Evolutionary conservation across 2,797 vertebrate species (phyloP), one percentile per base, ranked within the genome.

Genomic region (Pagetopsis macropterus): DNA sequence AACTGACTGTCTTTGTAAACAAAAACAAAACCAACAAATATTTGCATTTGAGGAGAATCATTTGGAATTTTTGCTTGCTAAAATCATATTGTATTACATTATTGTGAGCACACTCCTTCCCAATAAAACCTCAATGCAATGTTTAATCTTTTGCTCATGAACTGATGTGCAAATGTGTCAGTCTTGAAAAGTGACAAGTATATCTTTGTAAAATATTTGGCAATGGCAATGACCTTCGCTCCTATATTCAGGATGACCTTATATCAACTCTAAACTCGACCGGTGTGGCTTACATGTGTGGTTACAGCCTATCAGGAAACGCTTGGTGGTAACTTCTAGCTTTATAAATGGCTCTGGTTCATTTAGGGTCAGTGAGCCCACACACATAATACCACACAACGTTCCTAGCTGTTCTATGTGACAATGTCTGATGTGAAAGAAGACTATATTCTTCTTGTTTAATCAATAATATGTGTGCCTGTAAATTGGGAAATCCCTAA

Each of bases 181-280:
- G 41, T 23, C 3, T 15, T 21, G 14, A 27, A 52, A 57, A 10
- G 37, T 63, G 13, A 14, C 5, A 37, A 37, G 33, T 6, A 37
- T 1, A 37, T 8, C 7, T 33, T 33, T 33, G 5, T 33, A 33
- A 64, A 13, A 62, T 50, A 62, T 70, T 54, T 17, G 48, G 64
- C 62, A 74, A 66, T 62, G 63, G 48, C 41, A 50, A 6, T 46
- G 74, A 83, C 79, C 71, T 63, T 83, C 5, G 49, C 16, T 59
- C 78, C 65, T 19, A 33, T 15, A 19, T 49, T 75, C 56, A 54
- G 62, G 23, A 64, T 61, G 57, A 78, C 72, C 64, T 37, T 0
- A 43, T 7, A 66, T 40, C 33, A 50, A 55, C 56, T 75, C 5
- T 67, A 2, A 70, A 56, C 70, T 72, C 31, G 49, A n/a, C 16